Percentiles rank a stretch among this genome's conserved stretches.
Conservation (phyloP, 2,113 vertebrate species). For the Chinchilla lanigera region DNA sequence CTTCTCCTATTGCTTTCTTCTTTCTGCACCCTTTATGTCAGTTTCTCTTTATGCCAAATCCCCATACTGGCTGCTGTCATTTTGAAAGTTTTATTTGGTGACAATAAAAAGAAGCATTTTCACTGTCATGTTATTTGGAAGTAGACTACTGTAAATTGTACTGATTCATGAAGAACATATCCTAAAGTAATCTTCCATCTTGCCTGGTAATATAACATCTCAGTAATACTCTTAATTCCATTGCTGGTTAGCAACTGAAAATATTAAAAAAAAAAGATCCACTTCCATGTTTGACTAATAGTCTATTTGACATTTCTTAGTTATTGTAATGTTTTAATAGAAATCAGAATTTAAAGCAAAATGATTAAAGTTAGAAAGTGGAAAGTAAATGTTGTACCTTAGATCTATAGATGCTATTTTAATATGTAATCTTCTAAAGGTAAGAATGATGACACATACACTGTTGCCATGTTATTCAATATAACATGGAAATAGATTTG, state of each 20-base stretch:
- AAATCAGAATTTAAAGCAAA: neutral
- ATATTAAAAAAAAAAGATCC: neutral
- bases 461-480: neutral
- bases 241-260: neutral
- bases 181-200: neutral
- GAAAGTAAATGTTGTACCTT: neutral
- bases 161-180: neutral
- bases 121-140: neutral
- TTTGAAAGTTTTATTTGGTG: conserved; percentile 11
- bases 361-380: neutral
- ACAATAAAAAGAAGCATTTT: neutral
- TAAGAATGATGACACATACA: neutral
- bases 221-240: neutral
- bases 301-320: neutral
- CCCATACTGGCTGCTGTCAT: neutral
- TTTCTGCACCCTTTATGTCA: neutral
- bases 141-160: neutral
- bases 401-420: neutral
- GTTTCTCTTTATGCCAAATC: neutral
- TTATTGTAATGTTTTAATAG: neutral
- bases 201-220: neutral
- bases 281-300: neutral
- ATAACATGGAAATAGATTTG: neutral
- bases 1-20: neutral
- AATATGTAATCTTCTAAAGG: neutral